phyloP scores from a whole-genome alignment of 23 tunicate genomes.

The Clavelina lepadiformis region DNA sequence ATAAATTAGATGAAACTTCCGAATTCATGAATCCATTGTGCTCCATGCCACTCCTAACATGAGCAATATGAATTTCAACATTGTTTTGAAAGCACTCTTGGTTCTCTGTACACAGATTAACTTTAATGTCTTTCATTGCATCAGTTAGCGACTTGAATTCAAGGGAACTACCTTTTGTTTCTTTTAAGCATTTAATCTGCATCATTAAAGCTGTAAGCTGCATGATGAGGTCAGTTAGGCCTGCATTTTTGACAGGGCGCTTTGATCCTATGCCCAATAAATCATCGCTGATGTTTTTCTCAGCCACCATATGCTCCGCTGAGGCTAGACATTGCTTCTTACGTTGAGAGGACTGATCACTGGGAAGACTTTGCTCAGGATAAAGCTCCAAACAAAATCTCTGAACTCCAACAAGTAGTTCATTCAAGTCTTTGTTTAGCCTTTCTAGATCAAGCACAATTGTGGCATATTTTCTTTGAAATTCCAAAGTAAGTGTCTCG shows the following conservation, averaged over 20 bases:
- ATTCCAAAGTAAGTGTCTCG: slow-evolving; percentile 59
- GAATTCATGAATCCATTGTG: slow-evolving; percentile 20
- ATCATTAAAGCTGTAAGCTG: slow-evolving; percentile 70
- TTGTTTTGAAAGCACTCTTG: slow-evolving; percentile 68
- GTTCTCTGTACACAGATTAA: slow-evolving; percentile 43
- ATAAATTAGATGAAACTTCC: slow-evolving; percentile 18
- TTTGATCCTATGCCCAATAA: slow-evolving; percentile 7
- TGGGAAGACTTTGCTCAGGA: slow-evolving; percentile 71
- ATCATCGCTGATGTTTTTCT: slow-evolving; percentile 46
- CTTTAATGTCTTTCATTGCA: slow-evolving; percentile 67
- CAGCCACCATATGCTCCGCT: slow-evolving; percentile 49
- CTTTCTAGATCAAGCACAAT: slow-evolving; percentile 67
- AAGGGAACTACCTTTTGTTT: slow-evolving; percentile 50
- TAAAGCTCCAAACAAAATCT: slow-evolving; percentile 74
- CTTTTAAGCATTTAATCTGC: slow-evolving; percentile 69
- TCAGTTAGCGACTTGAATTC: slow-evolving; percentile 77
- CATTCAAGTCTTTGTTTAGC: slow-evolving; percentile 68
- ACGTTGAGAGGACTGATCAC: slow-evolving; percentile 45
- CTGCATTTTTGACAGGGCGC: slow-evolving; percentile 46
- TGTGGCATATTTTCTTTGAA: slow-evolving; percentile 88
- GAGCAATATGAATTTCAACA: slow-evolving; percentile 89
- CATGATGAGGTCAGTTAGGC: slow-evolving; percentile 49
- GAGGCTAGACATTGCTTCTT: slow-evolving; percentile 45
- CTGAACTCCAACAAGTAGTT: slow-evolving; percentile 73
- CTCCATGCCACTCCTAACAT: slow-evolving; percentile 83